A percentile compares a stretch with the other conserved stretches of the same genome.
These are phyloP conservation scores for Littorina saxatilis DNA, from an alignment of 1,140 invertebrate genomes.

Conservation along the genomic window DNA sequence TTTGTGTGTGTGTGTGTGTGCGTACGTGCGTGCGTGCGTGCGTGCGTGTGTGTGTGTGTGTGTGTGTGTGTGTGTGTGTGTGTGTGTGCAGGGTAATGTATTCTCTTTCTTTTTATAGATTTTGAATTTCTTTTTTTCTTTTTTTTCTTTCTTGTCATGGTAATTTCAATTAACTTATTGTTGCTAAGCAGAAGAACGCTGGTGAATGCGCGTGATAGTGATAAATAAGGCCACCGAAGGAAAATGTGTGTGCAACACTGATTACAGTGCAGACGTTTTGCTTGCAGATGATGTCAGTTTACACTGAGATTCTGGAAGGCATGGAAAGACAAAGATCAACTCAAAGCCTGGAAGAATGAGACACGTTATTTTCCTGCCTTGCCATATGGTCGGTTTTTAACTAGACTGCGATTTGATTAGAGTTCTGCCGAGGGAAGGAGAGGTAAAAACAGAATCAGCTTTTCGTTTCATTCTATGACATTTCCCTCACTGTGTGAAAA, in stretches of 20 bases:
- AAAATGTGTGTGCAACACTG: no score
- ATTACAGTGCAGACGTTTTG: no score
- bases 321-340: constrained; percentile 16
- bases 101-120: background rate
- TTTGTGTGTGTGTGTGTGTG: constrained; percentile 20
- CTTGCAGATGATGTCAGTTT: constrained; percentile 27
- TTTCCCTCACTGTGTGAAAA: no score
- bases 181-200: background rate
- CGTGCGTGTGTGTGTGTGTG: background rate
- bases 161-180: background rate
- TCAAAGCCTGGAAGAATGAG: background rate
- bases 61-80: background rate
- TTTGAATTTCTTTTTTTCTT: background rate
- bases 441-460: no score
- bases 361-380: no score
- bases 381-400: no score
- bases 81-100: background rate
- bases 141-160: background rate
- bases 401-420: no score
- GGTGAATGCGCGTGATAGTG: no score
- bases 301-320: constrained; percentile 18
- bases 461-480: no score
- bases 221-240: no score
- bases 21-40: constrained; percentile 3
- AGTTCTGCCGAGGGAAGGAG: no score